These are phyloP conservation scores for Caenorhabditis sinica DNA, from an alignment of 2,888 invertebrate genomes.

Conservation along the genomic window DNA sequence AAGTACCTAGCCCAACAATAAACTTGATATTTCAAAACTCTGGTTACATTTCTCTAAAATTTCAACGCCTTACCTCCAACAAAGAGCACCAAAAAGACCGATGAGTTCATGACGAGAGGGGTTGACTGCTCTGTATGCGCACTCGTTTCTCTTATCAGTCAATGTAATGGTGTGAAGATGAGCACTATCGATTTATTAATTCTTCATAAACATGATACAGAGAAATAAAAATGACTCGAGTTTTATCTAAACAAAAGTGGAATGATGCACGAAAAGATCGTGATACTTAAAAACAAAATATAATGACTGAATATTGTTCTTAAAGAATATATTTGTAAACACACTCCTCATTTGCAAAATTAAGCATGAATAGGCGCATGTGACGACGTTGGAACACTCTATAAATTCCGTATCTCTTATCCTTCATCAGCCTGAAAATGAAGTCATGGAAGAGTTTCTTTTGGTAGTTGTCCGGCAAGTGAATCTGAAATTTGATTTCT, in stretches of 20 bases:
- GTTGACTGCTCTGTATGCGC: background rate
- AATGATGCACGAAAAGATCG: conserved; percentile 32
- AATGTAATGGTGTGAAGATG: background rate
- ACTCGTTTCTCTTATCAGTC: conserved; percentile 36
- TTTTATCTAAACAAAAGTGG: background rate
- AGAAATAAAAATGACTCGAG: background rate
- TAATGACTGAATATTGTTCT: too few species aligned
- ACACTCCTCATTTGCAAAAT: conserved; percentile 61
- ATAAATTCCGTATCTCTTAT: conserved; percentile 55
- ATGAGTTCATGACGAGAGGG: conserved; percentile 24
- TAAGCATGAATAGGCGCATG: conserved; percentile 64
- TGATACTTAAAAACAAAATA: background rate
- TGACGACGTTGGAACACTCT: conserved; percentile 60
- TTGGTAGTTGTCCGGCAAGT: conserved; percentile 51
- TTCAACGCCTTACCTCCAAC: conserved; percentile 2
- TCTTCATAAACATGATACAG: background rate
- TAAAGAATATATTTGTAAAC: conserved; percentile 62
- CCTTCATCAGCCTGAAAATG: conserved; percentile 56
- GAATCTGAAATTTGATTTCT: conserved; percentile 41
- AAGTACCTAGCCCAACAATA: too few species aligned
- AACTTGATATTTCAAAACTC: too few species aligned
- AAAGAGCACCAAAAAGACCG: background rate
- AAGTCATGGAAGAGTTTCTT: conserved; percentile 64
- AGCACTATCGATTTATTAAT: conserved; percentile 24
- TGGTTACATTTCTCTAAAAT: background rate